These are phyloP conservation scores for Neodiprion virginianus DNA, from an alignment of 1,140 invertebrate species.

Conservation along the genomic window DNA sequence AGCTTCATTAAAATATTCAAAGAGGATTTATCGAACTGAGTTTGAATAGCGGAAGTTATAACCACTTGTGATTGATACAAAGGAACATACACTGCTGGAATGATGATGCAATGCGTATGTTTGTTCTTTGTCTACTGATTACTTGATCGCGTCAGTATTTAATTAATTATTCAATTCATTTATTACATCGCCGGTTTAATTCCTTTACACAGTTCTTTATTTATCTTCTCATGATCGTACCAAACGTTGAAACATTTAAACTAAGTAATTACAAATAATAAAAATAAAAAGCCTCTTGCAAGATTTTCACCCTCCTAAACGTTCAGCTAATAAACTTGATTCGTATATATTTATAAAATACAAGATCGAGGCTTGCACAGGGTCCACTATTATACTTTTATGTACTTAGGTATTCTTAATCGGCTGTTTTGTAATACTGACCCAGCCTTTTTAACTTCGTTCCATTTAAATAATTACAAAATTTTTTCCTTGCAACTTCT, in stretches of 20 bases:
- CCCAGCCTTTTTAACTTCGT: constrained; percentile 26
- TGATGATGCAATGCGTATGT: too few relatives aligned
- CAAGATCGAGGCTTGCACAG: constrained; percentile 56
- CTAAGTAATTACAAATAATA: constrained; percentile 58
- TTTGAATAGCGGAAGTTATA: too few relatives aligned
- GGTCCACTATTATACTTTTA: constrained; percentile 49
- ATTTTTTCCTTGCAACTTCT: constrained; percentile 54
- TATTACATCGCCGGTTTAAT: constrained; percentile 51
- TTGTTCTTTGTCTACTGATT: too few relatives aligned
- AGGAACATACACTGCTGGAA: too few relatives aligned
- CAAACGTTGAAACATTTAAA: constrained; percentile 55
- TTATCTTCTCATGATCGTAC: constrained; percentile 51
- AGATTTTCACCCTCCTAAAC: constrained; percentile 48
- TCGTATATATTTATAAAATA: constrained; percentile 60
- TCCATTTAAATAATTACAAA: constrained; percentile 56
- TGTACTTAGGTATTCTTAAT: constrained; percentile 44
- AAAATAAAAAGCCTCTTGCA: constrained; percentile 58
- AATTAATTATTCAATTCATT: constrained; percentile 47
- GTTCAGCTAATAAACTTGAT: constrained; percentile 46
- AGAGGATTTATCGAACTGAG: too few relatives aligned
- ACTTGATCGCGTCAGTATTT: neutral
- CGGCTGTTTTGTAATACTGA: constrained; percentile 40
- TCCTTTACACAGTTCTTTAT: constrained; percentile 48
- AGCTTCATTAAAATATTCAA: too few relatives aligned
- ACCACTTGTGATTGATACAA: too few relatives aligned